Conservation (phyloP, 2,113 vertebrate genomes). For the Callocephalon fimbriatum region DNA sequence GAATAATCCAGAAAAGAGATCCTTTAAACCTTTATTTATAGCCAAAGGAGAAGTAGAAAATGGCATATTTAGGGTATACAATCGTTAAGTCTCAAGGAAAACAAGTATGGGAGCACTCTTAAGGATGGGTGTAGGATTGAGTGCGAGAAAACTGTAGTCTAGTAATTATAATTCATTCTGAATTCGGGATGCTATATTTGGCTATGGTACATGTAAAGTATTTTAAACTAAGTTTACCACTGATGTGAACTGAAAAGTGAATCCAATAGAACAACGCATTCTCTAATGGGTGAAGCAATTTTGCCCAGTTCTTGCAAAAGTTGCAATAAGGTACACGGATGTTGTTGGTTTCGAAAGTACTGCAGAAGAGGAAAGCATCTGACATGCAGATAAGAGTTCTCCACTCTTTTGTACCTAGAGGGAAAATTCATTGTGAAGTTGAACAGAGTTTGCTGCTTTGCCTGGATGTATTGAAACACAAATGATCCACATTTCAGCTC, state of each 20-base stretch:
- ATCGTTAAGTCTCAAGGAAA: constrained; percentile 10
- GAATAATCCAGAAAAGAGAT: not conserved
- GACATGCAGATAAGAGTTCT: not conserved
- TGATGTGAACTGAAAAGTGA: not conserved
- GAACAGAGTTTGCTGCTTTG: not conserved
- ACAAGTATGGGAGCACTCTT: not conserved
- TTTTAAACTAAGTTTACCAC: constrained; percentile 7
- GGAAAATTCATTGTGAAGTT: constrained; percentile 21
- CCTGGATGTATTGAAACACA: not conserved
- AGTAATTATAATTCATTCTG: not conserved
- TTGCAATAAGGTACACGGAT: not conserved
- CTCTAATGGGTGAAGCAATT: not conserved
- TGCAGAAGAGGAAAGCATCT: not conserved
- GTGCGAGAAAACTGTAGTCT: not conserved
- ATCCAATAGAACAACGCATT: not conserved
- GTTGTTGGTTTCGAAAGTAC: not conserved
- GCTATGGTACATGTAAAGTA: not conserved
- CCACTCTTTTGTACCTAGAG: not conserved
- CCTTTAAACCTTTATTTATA: not conserved
- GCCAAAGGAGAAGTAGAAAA: not conserved
- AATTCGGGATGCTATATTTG: not conserved
- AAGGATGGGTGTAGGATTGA: not conserved
- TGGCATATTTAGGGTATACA: not conserved
- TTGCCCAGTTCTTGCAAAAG: not conserved
- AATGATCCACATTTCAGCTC: not conserved